Evolutionary conservation across 2,888 invertebrate genomes (phyloP).

Genomic region (Acleris sparsana): DNA sequence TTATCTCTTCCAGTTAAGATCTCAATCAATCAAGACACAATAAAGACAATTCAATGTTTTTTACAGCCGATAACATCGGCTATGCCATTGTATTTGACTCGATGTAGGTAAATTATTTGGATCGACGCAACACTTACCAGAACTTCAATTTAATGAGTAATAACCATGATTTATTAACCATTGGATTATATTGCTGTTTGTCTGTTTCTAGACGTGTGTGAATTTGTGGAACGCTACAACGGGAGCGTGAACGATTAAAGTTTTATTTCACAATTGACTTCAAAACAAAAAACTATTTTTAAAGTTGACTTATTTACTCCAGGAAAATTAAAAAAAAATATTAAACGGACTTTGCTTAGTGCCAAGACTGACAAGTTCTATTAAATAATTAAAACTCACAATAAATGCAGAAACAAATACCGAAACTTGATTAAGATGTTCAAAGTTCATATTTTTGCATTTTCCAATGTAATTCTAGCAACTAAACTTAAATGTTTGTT

Average conservation of each 20-base stretch:
- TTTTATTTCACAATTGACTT: background rate
- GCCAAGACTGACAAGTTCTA: too few species aligned
- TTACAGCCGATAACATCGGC: constrained; percentile 24
- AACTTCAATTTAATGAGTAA: constrained; percentile 23
- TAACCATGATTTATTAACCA: constrained; percentile 25
- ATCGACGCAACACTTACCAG: constrained; percentile 23
- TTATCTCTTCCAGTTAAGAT: background rate
- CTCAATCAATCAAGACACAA: background rate
- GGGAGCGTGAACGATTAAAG: background rate
- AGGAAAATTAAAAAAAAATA: too few species aligned
- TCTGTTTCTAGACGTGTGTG: background rate
- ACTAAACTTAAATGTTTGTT: background rate
- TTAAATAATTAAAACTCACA: too few species aligned
- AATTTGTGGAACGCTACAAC: background rate
- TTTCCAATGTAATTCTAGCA: background rate
- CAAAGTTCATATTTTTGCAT: too few species aligned
- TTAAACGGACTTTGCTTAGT: too few species aligned
- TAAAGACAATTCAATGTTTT: constrained; percentile 17
- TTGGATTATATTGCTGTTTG: constrained; percentile 9
- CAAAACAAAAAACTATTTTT: too few species aligned
- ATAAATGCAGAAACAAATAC: too few species aligned
- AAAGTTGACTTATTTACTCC: too few species aligned
- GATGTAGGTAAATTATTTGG: constrained; percentile 32
- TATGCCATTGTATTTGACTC: constrained; percentile 11
- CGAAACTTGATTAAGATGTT: too few species aligned